Percentiles rank a stretch among this genome's conserved stretches.
Conservation (phyloP, 1,140 invertebrate species). For the Drosophila ohnishii region DNA sequence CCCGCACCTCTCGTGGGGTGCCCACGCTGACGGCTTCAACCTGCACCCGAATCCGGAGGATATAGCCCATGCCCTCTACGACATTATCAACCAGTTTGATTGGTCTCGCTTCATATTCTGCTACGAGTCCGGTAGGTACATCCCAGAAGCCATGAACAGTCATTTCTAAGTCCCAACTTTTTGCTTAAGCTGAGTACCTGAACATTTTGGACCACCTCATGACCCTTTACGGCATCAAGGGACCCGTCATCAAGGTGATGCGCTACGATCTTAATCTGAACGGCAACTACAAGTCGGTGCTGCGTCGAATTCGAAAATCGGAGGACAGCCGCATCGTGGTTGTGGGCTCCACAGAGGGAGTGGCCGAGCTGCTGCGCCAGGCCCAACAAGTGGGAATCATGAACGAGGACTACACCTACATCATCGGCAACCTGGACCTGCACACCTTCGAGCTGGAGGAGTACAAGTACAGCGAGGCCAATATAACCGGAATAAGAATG, state of each 20-base stretch:
- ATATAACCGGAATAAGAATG: constrained; percentile 91
- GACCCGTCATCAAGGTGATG: constrained; percentile 85
- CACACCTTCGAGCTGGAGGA: constrained; percentile 91
- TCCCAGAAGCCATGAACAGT: not conserved
- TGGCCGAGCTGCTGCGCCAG: constrained; percentile 87
- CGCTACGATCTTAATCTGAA: constrained; percentile 84
- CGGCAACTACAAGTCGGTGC: constrained; percentile 82
- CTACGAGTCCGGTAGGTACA: constrained; percentile 87
- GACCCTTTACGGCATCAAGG: constrained; percentile 86
- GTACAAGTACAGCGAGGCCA: constrained; percentile 92
- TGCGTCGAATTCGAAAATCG: constrained; percentile 84
- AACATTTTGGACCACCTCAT: constrained; percentile 90
- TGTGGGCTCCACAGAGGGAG: constrained; percentile 88
- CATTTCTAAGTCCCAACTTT: not conserved
- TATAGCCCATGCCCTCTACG: constrained; percentile 88
- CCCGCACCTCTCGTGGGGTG: constrained; percentile 86
- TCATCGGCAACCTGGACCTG: constrained; percentile 91
- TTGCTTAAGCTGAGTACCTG: constrained; percentile 84
- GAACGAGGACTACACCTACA: constrained; percentile 89
- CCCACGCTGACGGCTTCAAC: constrained; percentile 87
- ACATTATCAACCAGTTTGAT: constrained; percentile 89
- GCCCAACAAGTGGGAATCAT: constrained; percentile 93
- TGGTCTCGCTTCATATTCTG: constrained; percentile 95
- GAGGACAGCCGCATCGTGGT: constrained; percentile 90
- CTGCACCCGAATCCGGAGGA: constrained; percentile 91